phyloP scores from a whole-genome alignment of 2,113 vertebrate species.

The Raphicerus campestris region DNA sequence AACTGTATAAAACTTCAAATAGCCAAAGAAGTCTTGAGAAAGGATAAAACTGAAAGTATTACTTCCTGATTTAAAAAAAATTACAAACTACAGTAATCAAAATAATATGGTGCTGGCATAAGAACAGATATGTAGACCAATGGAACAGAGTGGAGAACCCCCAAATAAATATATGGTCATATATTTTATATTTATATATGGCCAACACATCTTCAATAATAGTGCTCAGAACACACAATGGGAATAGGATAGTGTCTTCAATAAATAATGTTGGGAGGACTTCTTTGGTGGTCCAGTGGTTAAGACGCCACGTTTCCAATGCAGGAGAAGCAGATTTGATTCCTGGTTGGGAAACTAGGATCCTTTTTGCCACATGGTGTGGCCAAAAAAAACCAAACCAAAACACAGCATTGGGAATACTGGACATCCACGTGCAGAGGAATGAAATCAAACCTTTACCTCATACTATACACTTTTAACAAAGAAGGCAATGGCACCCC shows the following conservation, averaged over 20 bases:
- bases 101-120: neutral
- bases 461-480: neutral
- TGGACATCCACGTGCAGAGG: neutral
- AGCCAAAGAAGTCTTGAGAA: neutral
- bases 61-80: neutral
- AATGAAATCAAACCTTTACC: neutral
- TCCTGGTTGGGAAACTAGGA: neutral
- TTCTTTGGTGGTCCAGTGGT: neutral
- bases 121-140: neutral
- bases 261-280: neutral
- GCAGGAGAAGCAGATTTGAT: neutral
- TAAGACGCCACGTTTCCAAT: neutral
- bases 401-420: neutral
- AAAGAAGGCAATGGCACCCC: neutral
- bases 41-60: neutral
- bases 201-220: neutral
- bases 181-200: neutral
- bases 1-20: neutral
- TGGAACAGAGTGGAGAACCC: neutral
- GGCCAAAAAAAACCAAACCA: neutral
- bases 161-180: neutral
- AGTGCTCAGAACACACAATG: neutral
- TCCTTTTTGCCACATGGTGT: neutral
- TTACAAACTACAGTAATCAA: neutral
- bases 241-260: neutral